phyloP scores from a whole-genome alignment of 2,888 invertebrate species.

The Agonopterix alstromeriana region DNA sequence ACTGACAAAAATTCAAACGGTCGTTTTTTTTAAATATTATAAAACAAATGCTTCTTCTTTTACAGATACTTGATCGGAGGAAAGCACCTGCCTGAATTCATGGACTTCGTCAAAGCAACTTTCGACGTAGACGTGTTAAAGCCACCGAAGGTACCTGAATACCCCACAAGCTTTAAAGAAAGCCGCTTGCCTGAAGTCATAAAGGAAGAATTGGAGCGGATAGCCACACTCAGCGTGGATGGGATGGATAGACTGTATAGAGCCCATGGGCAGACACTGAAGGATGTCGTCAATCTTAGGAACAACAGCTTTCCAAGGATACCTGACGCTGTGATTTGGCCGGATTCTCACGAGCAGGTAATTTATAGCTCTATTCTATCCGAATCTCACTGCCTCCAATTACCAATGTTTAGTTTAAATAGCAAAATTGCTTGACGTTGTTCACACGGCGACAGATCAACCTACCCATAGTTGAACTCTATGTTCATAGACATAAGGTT shows the following conservation, averaged over 20 bases:
- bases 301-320: constrained; percentile 86
- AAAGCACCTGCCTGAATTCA: constrained; percentile 84
- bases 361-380: background rate
- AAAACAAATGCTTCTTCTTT: constrained; percentile 5
- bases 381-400: no score
- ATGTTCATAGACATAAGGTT: no score
- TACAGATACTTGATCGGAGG: constrained; percentile 88
- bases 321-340: constrained; percentile 97
- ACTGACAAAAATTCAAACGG: no score
- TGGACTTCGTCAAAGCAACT: constrained; percentile 85
- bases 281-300: constrained; percentile 89
- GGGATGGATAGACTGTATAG: constrained; percentile 91
- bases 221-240: constrained; percentile 68
- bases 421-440: no score
- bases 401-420: no score
- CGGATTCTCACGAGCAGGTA: constrained; percentile 86
- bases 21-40: no score
- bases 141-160: constrained; percentile 57
- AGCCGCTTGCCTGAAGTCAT: constrained; percentile 80
- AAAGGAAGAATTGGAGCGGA: constrained; percentile 72
- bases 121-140: constrained; percentile 80
- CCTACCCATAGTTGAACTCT: no score
- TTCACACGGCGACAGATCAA: no score
- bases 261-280: constrained; percentile 94
- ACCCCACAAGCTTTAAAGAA: constrained; percentile 80